Percentiles rank a stretch among this genome's conserved stretches.
These are phyloP conservation scores for Tenebrio molitor DNA, from an alignment of 1,140 invertebrate genomes.

Conservation along the genomic window DNA sequence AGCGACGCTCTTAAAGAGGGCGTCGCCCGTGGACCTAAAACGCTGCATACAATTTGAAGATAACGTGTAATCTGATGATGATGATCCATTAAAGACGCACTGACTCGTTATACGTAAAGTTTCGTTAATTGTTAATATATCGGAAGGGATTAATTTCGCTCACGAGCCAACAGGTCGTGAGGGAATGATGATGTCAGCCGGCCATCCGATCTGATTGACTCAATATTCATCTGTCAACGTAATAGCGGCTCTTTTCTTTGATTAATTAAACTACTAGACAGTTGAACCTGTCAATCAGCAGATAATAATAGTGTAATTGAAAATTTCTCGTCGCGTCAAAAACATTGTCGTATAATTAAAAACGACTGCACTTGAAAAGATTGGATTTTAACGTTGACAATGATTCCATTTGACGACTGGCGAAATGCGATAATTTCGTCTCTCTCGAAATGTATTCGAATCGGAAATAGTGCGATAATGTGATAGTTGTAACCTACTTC, in stretches of 20 bases:
- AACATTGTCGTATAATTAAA: constrained; percentile 7
- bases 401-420: background rate
- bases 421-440: background rate
- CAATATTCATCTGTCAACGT: constrained; percentile 27
- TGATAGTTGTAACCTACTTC: background rate
- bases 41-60: background rate
- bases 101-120: background rate
- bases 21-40: background rate
- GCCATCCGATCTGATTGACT: background rate
- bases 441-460: background rate
- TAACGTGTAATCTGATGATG: no score
- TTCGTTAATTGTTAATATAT: constrained; percentile 28
- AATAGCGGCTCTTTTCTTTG: constrained; percentile 24
- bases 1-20: background rate
- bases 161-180: constrained; percentile 1
- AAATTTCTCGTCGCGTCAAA: background rate
- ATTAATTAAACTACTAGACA: constrained; percentile 32
- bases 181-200: background rate
- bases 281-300: constrained; percentile 10
- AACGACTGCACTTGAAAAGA: background rate
- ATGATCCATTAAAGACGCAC: constrained; percentile 20
- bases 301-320: constrained; percentile 1
- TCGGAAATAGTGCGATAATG: background rate
- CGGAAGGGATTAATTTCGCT: constrained; percentile 11
- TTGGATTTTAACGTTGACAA: background rate